These are phyloP conservation scores for Sterrhoptilus dennistouni DNA, from an alignment of 2,113 vertebrate species.

Conservation along the genomic window DNA sequence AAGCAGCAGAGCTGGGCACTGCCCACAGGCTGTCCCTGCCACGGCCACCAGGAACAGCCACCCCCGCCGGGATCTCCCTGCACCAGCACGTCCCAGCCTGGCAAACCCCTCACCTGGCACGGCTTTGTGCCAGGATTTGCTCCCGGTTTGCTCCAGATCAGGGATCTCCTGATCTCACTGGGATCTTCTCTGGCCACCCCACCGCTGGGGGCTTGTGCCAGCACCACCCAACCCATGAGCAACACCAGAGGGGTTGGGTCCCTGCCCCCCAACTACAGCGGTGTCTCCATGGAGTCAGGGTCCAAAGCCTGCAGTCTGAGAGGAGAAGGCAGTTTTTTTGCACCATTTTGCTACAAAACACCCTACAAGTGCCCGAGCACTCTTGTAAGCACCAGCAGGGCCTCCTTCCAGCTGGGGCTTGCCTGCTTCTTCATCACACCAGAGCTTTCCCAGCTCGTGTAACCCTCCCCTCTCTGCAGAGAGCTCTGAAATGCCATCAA, in stretches of 20 bases:
- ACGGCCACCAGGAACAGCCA: neutral
- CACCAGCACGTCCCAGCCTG: neutral
- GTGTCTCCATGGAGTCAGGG: neutral
- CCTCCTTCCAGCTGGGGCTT: neutral
- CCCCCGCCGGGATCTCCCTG: neutral
- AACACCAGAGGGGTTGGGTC: neutral
- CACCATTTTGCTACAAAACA: neutral
- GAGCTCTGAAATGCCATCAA: neutral
- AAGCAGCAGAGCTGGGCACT: neutral
- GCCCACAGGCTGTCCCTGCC: neutral
- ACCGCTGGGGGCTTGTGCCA: neutral
- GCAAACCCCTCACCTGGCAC: neutral
- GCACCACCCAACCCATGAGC: neutral
- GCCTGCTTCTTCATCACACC: neutral
- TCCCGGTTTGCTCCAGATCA: neutral
- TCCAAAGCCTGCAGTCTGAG: neutral
- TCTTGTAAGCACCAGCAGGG: neutral
- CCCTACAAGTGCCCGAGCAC: accelerated
- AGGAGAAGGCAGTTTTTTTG: neutral
- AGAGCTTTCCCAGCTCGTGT: neutral
- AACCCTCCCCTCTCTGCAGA: neutral
- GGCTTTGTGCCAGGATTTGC: neutral
- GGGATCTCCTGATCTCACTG: neutral
- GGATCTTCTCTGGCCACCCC: neutral
- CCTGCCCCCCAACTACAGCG: neutral